Percentiles rank a stretch among this genome's conserved stretches.
Evolutionary conservation across 2,797 vertebrate species (phyloP).

Genomic region (Hyperoplus lanceolatus): DNA sequence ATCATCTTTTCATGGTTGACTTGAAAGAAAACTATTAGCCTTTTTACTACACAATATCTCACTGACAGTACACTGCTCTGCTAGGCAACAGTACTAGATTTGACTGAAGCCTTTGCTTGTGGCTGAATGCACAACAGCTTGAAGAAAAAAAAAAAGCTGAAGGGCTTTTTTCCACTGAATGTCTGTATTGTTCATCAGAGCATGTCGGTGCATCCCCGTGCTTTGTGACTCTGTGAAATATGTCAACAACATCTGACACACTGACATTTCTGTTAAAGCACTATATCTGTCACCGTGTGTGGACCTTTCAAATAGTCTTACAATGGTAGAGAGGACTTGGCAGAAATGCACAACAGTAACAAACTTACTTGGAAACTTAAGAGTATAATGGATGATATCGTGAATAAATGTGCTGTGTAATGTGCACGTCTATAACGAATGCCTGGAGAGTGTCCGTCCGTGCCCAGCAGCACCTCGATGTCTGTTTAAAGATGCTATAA

Average conservation of each 20-base stretch:
- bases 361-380: neutral
- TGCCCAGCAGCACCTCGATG: no score
- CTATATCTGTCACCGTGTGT: neutral
- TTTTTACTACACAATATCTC: slow-evolving; percentile 3
- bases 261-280: neutral
- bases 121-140: neutral
- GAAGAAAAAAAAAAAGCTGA: neutral
- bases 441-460: no score
- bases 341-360: neutral
- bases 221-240: neutral
- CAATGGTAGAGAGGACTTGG: neutral
- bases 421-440: no score
- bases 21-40: slow-evolving; percentile 29
- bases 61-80: neutral
- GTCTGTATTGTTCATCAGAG: neutral
- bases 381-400: neutral
- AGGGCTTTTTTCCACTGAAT: neutral
- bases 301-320: neutral
- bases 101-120: neutral
- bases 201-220: neutral
- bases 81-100: neutral
- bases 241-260: neutral
- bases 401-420: no score
- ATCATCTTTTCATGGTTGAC: slow-evolving; percentile 29
- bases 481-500: no score